Conservation (phyloP, 1,140 invertebrate species). For the Cydia amplana region DNA sequence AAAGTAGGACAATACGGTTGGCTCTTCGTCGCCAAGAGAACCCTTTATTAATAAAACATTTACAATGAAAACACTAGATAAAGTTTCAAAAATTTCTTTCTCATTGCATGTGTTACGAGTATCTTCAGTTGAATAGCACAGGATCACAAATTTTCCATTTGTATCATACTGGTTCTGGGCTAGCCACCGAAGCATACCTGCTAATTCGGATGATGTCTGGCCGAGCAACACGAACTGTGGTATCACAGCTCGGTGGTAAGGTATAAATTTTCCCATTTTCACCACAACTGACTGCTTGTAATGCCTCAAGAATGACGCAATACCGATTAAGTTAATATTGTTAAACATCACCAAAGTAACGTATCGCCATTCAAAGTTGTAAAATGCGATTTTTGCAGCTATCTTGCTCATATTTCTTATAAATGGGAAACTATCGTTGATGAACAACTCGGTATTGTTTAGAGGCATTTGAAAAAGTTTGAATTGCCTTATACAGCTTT, state of each 20-base stretch:
- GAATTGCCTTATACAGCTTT: background rate
- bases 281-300: conserved; percentile 50
- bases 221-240: conserved; percentile 59
- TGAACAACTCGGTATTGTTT: background rate
- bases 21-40: conserved; percentile 34
- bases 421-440: conserved; percentile 34
- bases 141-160: conserved; percentile 54
- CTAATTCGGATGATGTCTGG: conserved; percentile 48
- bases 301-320: conserved; percentile 51
- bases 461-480: background rate
- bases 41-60: conserved; percentile 54
- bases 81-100: conserved; percentile 45
- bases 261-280: conserved; percentile 48
- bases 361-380: conserved; percentile 63
- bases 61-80: conserved; percentile 42
- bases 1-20: conserved; percentile 46
- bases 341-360: conserved; percentile 51
- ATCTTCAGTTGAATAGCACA: conserved; percentile 45
- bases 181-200: conserved; percentile 48
- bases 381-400: conserved; percentile 54
- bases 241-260: conserved; percentile 36
- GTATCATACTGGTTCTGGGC: conserved; percentile 49
- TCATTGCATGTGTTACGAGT: conserved; percentile 53
- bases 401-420: conserved; percentile 45
- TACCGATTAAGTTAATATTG: conserved; percentile 39